These are phyloP conservation scores for Patella vulgata DNA, from an alignment of 1,140 invertebrate genomes.

Conservation along the genomic window DNA sequence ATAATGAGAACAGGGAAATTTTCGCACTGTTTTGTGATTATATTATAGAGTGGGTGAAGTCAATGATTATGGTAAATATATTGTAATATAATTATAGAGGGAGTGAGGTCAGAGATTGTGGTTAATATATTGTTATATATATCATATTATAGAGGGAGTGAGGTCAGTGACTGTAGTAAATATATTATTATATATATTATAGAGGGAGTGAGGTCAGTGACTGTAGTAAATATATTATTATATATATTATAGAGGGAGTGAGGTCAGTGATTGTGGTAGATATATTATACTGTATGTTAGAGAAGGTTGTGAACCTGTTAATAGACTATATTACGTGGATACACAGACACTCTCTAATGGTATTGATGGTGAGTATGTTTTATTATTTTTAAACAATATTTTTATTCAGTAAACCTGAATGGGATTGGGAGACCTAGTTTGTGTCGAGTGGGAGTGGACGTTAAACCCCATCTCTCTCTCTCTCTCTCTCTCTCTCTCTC, in stretches of 20 bases:
- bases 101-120: no score
- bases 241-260: slow-evolving; percentile 80
- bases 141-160: slow-evolving; percentile 80
- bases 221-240: slow-evolving; percentile 88
- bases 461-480: no score
- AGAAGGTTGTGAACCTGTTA: slow-evolving; percentile 85
- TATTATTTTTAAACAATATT: neutral
- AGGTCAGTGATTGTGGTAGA: slow-evolving; percentile 90
- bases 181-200: slow-evolving; percentile 83
- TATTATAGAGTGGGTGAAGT: no score
- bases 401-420: no score
- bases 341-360: slow-evolving; percentile 66
- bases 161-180: slow-evolving; percentile 90
- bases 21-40: no score
- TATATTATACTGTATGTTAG: slow-evolving; percentile 83
- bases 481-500: no score
- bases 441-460: no score
- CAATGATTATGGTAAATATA: no score
- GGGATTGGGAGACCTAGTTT: neutral
- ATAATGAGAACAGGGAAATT: no score
- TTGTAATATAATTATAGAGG: no score
- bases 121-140: no score
- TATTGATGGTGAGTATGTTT: slow-evolving; percentile 42
- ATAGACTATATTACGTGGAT: slow-evolving; percentile 85
- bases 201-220: slow-evolving; percentile 87